Evolutionary conservation across 2,113 vertebrate genomes (phyloP).

Genomic region (Pygathrix nemaeus): DNA sequence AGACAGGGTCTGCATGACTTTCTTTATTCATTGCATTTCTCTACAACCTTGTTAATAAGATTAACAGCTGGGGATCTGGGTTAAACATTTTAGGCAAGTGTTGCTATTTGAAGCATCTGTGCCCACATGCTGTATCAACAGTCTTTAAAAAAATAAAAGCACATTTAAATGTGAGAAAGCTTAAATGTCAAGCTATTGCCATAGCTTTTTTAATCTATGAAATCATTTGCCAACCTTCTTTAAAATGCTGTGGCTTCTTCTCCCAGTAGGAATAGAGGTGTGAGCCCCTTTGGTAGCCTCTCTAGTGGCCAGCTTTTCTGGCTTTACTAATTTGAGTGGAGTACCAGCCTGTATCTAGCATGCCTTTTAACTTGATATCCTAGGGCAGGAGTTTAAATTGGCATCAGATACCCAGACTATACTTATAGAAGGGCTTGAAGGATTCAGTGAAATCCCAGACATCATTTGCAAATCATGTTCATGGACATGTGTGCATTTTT

Average conservation of each 20-base stretch:
- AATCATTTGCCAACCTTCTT: background rate
- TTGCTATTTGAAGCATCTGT: background rate
- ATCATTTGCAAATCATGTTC: background rate
- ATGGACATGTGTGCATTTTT: background rate
- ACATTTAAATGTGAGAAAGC: background rate
- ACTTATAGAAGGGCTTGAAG: background rate
- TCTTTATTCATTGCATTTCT: rapidly evolving
- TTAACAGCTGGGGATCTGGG: background rate
- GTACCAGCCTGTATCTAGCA: background rate
- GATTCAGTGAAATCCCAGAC: background rate
- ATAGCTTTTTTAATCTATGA: background rate
- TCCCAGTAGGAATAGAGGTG: background rate
- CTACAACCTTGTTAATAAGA: background rate
- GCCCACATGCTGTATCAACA: background rate
- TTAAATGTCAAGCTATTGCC: background rate
- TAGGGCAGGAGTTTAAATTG: background rate
- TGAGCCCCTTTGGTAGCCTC: background rate
- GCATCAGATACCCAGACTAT: background rate
- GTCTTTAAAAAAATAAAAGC: background rate
- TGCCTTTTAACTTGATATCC: background rate
- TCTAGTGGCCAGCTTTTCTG: background rate
- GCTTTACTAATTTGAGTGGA: background rate
- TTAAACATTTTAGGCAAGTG: background rate
- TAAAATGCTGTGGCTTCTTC: background rate
- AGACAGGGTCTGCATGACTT: background rate